Percentiles rank a stretch among this genome's conserved stretches.
These are phyloP conservation scores for Psittacula echo DNA, from an alignment of 2,797 vertebrate species.

Conservation along the genomic window DNA sequence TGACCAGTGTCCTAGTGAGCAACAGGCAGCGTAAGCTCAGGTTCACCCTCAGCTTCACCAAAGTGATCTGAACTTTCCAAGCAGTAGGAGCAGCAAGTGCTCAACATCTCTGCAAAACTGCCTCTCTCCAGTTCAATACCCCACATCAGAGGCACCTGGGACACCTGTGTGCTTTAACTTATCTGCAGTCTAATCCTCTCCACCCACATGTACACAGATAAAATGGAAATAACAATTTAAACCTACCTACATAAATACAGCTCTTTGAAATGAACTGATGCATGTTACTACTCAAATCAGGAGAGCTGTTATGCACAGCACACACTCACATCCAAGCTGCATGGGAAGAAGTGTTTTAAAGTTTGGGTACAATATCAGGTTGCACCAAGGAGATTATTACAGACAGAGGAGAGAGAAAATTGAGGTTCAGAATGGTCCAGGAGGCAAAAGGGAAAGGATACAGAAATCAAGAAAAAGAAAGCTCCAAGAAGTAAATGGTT, in stretches of 20 bases:
- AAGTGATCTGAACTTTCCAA: neutral
- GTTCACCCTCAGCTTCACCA: neutral
- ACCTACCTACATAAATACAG: neutral
- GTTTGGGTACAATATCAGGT: neutral
- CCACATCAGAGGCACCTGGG: constrained; percentile 3
- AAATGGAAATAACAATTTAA: constrained; percentile 54
- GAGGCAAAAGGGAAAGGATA: neutral
- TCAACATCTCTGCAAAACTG: neutral
- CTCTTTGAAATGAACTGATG: neutral
- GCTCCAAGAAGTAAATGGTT: neutral
- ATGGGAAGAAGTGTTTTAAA: neutral
- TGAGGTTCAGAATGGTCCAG: neutral
- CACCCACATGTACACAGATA: neutral
- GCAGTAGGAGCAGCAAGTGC: neutral
- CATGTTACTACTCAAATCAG: neutral
- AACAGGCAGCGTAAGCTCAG: neutral
- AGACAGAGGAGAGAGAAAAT: neutral
- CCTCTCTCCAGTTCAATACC: neutral
- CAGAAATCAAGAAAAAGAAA: neutral
- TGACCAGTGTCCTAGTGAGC: neutral
- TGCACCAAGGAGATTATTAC: neutral
- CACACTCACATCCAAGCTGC: neutral
- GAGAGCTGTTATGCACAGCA: neutral
- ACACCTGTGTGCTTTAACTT: constrained; percentile 6
- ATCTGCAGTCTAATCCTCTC: neutral